Conservation (phyloP, 2,888 invertebrate species). For the Apoda limacodes region DNA sequence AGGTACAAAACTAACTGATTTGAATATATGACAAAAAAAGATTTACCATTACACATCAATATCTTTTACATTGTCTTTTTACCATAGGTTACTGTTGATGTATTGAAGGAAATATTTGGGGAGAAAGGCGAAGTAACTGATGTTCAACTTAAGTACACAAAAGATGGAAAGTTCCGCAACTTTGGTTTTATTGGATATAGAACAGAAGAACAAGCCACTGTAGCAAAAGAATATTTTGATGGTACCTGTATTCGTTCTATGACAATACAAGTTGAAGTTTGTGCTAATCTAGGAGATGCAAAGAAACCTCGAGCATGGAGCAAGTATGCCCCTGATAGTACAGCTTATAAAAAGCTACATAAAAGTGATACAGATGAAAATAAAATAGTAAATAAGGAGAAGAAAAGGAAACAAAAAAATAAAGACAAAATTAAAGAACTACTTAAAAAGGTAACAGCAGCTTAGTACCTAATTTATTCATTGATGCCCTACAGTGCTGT, state of each 20-base stretch:
- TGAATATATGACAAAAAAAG: background rate
- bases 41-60: background rate
- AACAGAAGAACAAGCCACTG: constrained; percentile 80
- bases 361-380: constrained; percentile 44
- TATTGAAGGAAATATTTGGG: constrained; percentile 80
- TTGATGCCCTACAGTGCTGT: no score
- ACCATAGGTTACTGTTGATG: constrained; percentile 81
- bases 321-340: constrained; percentile 86
- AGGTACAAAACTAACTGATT: constrained; percentile 65
- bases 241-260: constrained; percentile 87
- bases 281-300: constrained; percentile 74
- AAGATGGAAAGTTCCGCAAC: constrained; percentile 90
- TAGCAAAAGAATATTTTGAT: constrained; percentile 83
- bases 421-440: constrained; percentile 74
- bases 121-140: constrained; percentile 91
- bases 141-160: constrained; percentile 91
- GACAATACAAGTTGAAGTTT: constrained; percentile 82
- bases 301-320: constrained; percentile 93
- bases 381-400: constrained; percentile 18
- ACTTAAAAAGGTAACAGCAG: constrained; percentile 69
- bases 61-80: constrained; percentile 9
- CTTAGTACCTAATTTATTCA: no score
- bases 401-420: constrained; percentile 41
- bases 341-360: constrained; percentile 70
- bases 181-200: constrained; percentile 96